Conservation (phyloP, 2,888 invertebrate species). For the Cryptocephalus moraei region DNA sequence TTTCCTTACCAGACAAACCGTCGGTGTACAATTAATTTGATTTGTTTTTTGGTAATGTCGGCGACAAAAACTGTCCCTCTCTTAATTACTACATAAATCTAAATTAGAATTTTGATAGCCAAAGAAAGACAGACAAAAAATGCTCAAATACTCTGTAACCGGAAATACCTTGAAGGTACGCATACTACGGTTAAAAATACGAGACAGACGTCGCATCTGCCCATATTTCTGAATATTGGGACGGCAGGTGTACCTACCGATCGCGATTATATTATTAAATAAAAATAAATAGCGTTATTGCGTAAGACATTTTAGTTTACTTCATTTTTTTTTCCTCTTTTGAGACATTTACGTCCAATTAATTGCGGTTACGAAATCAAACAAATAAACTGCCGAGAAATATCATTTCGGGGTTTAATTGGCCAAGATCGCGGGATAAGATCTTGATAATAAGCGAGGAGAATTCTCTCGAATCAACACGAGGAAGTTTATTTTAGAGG, state of each 20-base stretch:
- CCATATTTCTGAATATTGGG: constrained; percentile 28
- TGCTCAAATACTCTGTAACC: constrained; percentile 6
- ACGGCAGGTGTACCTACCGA: constrained; percentile 25
- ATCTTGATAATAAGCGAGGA: too few species aligned
- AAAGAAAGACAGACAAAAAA: too few species aligned
- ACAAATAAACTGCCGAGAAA: constrained; percentile 8
- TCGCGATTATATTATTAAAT: constrained; percentile 24
- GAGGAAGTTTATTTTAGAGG: too few species aligned
- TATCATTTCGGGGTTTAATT: constrained; percentile 3
- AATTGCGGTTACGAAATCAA: constrained; percentile 13
- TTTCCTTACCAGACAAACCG: too few species aligned
- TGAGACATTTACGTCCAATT: constrained; percentile 13
- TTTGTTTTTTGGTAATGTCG: too few species aligned
- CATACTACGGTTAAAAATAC: constrained; percentile 14
- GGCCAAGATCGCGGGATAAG: neutral
- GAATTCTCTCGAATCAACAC: too few species aligned
- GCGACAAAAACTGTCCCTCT: too few species aligned
- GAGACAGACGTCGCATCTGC: constrained; percentile 22
- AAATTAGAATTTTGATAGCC: too few species aligned
- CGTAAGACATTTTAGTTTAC: constrained; percentile 12
- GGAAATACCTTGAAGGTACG: constrained; percentile 22
- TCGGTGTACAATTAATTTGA: too few species aligned
- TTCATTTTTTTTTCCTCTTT: constrained; percentile 9
- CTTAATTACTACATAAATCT: too few species aligned
- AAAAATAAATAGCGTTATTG: constrained; percentile 20